A percentile compares a stretch with the other conserved stretches of the same genome.
These are phyloP conservation scores for Aplocera efformata DNA, from an alignment of 2,888 invertebrate genomes.

Conservation along the genomic window DNA sequence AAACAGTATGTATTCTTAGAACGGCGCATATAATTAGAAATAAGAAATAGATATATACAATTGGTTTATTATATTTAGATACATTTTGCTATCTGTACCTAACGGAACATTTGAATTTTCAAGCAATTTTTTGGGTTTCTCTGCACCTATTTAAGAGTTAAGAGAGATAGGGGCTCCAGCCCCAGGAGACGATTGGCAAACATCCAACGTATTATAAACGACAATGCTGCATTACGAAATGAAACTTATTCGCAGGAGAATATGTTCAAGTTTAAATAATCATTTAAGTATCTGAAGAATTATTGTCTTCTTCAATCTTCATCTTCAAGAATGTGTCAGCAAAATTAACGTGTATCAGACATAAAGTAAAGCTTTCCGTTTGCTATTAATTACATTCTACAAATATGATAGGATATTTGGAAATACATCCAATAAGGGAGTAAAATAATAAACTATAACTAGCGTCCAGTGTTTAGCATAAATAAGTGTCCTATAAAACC, in stretches of 20 bases:
- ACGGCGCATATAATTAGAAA: too few species aligned
- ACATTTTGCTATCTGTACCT: background rate
- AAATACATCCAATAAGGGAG: too few species aligned
- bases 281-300: slow-evolving; percentile 6
- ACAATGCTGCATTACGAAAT: slow-evolving; percentile 39
- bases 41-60: too few species aligned
- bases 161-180: slow-evolving; percentile 35
- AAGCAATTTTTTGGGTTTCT: slow-evolving; percentile 9
- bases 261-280: slow-evolving; percentile 17
- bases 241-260: slow-evolving; percentile 33
- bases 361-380: too few species aligned
- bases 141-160: slow-evolving; percentile 20
- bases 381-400: too few species aligned
- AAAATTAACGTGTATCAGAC: too few species aligned
- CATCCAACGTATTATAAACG: slow-evolving; percentile 42
- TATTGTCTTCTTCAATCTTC: too few species aligned
- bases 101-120: background rate
- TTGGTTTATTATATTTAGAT: background rate
- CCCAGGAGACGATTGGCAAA: slow-evolving; percentile 43
- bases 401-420: too few species aligned
- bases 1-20: too few species aligned
- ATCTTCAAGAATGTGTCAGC: too few species aligned
- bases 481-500: slow-evolving; percentile 8
- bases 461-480: background rate
- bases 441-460: background rate